A percentile compares a stretch with the other conserved stretches of the same genome.
Conservation (phyloP, 2,888 invertebrate genomes). For the Yponomeuta plumbellus region DNA sequence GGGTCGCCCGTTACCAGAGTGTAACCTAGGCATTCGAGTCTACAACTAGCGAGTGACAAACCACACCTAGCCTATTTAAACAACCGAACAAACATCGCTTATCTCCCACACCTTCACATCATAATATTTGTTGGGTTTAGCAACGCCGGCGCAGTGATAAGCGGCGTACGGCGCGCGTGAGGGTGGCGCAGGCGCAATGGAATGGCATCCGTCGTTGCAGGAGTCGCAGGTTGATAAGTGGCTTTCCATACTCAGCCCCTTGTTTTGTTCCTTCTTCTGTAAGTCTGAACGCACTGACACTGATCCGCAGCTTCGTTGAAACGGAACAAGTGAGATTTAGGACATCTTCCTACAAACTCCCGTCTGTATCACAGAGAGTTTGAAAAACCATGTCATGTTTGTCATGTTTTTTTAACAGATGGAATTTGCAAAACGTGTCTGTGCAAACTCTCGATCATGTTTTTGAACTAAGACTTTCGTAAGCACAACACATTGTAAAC, state of each 20-base stretch:
- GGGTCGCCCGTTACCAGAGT: neutral
- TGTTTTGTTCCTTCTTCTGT: neutral
- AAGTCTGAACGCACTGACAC: neutral
- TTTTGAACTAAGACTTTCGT: too few species aligned
- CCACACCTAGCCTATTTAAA: neutral
- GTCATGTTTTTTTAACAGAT: too few species aligned
- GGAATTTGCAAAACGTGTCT: too few species aligned
- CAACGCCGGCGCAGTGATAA: neutral
- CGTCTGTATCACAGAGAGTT: too few species aligned
- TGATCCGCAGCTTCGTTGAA: neutral
- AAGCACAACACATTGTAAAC: too few species aligned
- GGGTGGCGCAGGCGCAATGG: neutral
- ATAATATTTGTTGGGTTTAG: neutral
- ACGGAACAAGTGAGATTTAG: too few species aligned
- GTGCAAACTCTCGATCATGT: too few species aligned
- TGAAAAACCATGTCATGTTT: too few species aligned
- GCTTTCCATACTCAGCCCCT: neutral
- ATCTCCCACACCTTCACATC: neutral
- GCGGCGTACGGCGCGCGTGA: neutral
- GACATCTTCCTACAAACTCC: too few species aligned
- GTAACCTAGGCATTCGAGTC: neutral
- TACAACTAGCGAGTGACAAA: neutral
- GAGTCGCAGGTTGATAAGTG: neutral
- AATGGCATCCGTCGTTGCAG: constrained; percentile 1
- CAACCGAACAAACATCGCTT: neutral